phyloP scores from a whole-genome alignment of 2,888 invertebrate species.

The Tetragnatha montana region DNA sequence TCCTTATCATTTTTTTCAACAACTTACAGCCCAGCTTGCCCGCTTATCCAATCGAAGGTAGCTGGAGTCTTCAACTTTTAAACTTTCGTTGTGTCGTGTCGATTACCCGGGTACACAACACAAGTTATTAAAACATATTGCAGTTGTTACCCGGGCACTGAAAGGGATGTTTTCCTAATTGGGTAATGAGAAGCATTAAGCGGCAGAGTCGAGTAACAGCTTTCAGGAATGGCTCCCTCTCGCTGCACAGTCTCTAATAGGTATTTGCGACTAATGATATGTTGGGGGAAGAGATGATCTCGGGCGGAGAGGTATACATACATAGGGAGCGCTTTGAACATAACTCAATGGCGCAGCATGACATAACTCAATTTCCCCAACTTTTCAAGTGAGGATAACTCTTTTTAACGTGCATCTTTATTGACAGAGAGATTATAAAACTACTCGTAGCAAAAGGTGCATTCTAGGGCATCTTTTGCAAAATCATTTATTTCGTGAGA shows the following conservation, averaged over 20 bases:
- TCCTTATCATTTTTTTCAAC: background rate
- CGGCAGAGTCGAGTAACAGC: slow-evolving; percentile 25
- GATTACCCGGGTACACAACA: background rate
- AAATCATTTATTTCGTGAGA: too few relatives aligned
- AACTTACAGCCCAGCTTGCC: background rate
- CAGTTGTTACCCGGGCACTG: slow-evolving; percentile 37
- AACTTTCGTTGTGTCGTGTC: background rate
- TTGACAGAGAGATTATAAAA: too few relatives aligned
- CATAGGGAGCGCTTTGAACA: too few relatives aligned
- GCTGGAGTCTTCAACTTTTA: background rate
- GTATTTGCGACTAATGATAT: slow-evolving; percentile 46
- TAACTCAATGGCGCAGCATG: too few relatives aligned
- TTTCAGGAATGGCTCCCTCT: slow-evolving; percentile 35
- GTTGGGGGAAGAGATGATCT: slow-evolving; percentile 1
- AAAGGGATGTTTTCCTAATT: slow-evolving; percentile 59
- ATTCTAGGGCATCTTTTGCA: too few relatives aligned
- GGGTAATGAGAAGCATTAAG: slow-evolving; percentile 64
- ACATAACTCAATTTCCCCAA: too few relatives aligned
- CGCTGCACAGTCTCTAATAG: slow-evolving; percentile 2
- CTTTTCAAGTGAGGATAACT: too few relatives aligned
- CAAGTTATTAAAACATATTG: slow-evolving; percentile 55
- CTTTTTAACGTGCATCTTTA: too few relatives aligned
- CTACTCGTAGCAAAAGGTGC: too few relatives aligned
- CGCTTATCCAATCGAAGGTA: background rate
- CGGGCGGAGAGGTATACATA: background rate